Base-by-base conservation (phyloP, 2,113 vertebrate genomes). In the Lepus americanus region DNA sequence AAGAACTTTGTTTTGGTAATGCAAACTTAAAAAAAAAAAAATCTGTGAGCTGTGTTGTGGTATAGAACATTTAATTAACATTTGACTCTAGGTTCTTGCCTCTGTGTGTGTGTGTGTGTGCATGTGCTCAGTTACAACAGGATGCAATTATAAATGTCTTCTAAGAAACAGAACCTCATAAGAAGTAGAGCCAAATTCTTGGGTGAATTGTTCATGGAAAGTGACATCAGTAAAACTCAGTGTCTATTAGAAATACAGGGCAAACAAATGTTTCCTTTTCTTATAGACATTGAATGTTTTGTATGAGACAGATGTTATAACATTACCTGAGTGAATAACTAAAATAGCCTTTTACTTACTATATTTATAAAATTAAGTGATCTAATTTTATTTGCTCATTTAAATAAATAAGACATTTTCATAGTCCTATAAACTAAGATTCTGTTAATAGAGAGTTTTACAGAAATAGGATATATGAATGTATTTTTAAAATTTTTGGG, bases 201-300 rank as follows among this genome's bases (percentile, higher is more conserved):
- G 29, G 19, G 31, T 96, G 77, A 97, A 87, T 97, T 97, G 94
- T 97, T 98, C 53, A 79, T 89, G 90, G 87, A 92, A 93, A 96
- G 93, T 96, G 67, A 95, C 83, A 98, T 97, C 95, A 98, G 93
- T 63, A 97, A 96, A 97, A 11, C 0, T 0, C 82, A 90, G 66
- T 79, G 3, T 95, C 97, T 97, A 97, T 96, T 96, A 88, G 96
- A 96, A 98, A 98, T 61, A 95, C 66, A 77, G 72, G 95, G 83
- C 31, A 96, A 97, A 69, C 94, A 97, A 98, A 97, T 90, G 63
- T 97, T 98, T 97, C 80, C 49, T 97, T 97, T 92, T 74, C 90
- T 83, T 63, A 95, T 76, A 97, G 86, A 92, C 64, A 92, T 95
- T 93, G 90, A 86, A 92, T 96, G 95, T 95, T 93, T 90, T 97